phyloP scores from a whole-genome alignment of 2,888 invertebrate species.

The Diadegma fenestrale region DNA sequence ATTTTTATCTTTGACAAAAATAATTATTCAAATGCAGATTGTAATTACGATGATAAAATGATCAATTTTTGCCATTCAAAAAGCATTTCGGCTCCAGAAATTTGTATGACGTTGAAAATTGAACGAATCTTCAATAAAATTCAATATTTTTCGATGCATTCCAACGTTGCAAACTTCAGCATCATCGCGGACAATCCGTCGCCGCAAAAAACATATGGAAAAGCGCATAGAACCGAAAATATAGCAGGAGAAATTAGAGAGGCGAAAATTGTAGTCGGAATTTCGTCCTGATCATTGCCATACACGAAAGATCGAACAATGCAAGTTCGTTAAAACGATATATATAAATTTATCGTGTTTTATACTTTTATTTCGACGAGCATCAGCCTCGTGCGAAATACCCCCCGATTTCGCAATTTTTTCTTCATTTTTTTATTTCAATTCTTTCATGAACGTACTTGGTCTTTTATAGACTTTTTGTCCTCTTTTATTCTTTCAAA shows the following conservation, averaged over 20 bases:
- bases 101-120: too few relatives aligned
- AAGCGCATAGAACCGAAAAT: constrained; percentile 8
- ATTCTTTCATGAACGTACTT: constrained; percentile 28
- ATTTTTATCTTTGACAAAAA: too few relatives aligned
- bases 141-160: too few relatives aligned
- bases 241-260: constrained; percentile 56
- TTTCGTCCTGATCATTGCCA: constrained; percentile 23
- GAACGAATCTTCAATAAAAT: too few relatives aligned
- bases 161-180: too few relatives aligned
- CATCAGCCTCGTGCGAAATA: constrained; percentile 18
- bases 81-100: too few relatives aligned
- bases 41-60: too few relatives aligned
- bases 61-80: too few relatives aligned
- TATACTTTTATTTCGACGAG: constrained; percentile 18
- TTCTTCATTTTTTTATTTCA: constrained; percentile 18
- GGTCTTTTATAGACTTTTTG: constrained; percentile 15
- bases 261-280: constrained; percentile 15
- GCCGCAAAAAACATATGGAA: background rate
- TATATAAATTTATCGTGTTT: background rate
- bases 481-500: constrained; percentile 22
- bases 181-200: too few relatives aligned
- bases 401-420: background rate
- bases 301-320: constrained; percentile 56
- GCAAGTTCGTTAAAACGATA: constrained; percentile 50
- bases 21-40: too few relatives aligned